Base-by-base conservation (phyloP, 2,888 invertebrate genomes). In the Actias luna region DNA sequence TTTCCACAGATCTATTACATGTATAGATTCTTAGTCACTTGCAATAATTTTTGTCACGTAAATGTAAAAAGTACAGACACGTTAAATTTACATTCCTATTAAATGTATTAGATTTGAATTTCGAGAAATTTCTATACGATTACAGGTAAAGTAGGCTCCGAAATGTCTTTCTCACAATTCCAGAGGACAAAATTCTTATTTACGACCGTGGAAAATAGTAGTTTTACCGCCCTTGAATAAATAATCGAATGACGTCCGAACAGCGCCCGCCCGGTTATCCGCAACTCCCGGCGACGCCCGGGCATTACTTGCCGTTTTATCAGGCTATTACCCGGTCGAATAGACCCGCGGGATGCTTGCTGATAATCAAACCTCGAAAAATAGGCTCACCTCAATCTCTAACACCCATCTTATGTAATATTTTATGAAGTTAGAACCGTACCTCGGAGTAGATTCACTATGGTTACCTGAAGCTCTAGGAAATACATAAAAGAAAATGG, bases 141-240 rank as follows among this genome's bases (percentile, higher is more conserved):
- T 42, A 46, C 58, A n/a, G 46, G 36, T 62, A 36, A 52, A 42
- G 31, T 36, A 61, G 18, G 36, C 61, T 36, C 36, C 29, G n/a
- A 36, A 29, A 50, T 52, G 35, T 27, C 35, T 61, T 61, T 27
- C 22, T 27, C 50, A 33, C 62, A 46, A 46, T 46, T 22, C 22
- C 22, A 22, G 22, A 46, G 7, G 58, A 31, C 46, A 52, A 36
- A 16, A 22, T 25, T 25, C 12, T 59, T 62, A 62, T 62, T 62
- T 62, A 62, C 58, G 10, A 50, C 59, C 50, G 50, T 31, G 59
- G 59, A 36, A 27, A 52, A 27, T 36, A 59, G 58, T 52, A 52
- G 62, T 59, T 50, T 46, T 52, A 35, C 50, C 46, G 46, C 36
- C 27, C n/a, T 27, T 62, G 62, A 62, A 62, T 62, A 62, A 62